A percentile compares a stretch with the other conserved stretches of the same genome.
phyloP scores from a whole-genome alignment of 1,140 invertebrate genomes.

The Drosophila punjabiensis region DNA sequence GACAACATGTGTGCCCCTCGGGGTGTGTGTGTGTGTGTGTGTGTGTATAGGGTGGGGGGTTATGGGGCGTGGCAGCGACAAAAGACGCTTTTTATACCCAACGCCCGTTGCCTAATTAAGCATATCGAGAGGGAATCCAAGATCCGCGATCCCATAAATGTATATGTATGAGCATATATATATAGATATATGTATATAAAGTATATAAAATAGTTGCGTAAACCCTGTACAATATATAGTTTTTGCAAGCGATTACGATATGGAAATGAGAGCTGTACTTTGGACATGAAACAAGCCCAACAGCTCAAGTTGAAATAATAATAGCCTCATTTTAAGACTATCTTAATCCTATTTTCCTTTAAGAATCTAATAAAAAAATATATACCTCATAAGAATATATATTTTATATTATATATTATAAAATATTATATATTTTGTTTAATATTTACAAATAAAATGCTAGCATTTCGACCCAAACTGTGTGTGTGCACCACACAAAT shows the following conservation, averaged over 20 bases:
- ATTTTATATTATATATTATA: not conserved
- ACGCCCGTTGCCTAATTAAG: slow-evolving; percentile 79
- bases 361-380: not conserved
- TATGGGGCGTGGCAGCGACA: slow-evolving; percentile 73
- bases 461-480: not conserved
- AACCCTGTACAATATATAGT: slow-evolving; percentile 12
- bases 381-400: not conserved
- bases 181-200: not conserved
- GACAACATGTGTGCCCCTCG: slow-evolving; percentile 63
- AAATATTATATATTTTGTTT: not conserved
- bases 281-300: slow-evolving; percentile 10
- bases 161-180: not conserved
- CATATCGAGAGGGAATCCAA: slow-evolving; percentile 53
- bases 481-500: not conserved
- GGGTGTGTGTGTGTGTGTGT: slow-evolving; percentile 11
- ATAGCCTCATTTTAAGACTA: not conserved
- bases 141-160: not conserved
- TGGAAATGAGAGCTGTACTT: slow-evolving; percentile 45
- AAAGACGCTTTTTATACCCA: slow-evolving; percentile 78
- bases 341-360: not conserved
- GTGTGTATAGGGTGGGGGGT: slow-evolving; percentile 18
- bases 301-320: not conserved
- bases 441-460: not conserved
- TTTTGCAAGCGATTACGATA: slow-evolving; percentile 28
- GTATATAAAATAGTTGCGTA: slow-evolving; percentile 18